A percentile compares a stretch with the other conserved stretches of the same genome.
phyloP scores from a whole-genome alignment of 2,113 vertebrate genomes.

The Gavialis gangeticus region DNA sequence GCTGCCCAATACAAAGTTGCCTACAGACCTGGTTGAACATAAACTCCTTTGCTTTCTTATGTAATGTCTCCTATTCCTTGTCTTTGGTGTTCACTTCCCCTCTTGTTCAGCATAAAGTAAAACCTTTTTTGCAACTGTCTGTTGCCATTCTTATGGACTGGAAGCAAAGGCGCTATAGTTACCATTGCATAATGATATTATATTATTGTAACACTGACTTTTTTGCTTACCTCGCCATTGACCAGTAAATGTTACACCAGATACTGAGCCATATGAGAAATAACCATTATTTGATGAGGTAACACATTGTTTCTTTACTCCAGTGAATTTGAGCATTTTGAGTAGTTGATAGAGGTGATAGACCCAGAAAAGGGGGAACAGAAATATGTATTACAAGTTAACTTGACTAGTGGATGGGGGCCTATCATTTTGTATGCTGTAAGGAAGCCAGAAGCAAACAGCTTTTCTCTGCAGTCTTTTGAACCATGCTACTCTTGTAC shows the following conservation, averaged over 20 bases:
- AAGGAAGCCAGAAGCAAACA: neutral
- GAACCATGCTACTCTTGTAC: rapidly evolving
- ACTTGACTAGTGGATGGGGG: neutral
- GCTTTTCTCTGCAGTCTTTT: neutral
- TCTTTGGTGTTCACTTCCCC: neutral
- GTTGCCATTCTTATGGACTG: neutral
- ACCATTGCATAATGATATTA: neutral
- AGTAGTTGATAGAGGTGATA: neutral
- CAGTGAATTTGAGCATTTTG: rapidly evolving
- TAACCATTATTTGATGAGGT: neutral
- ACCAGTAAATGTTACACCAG: neutral
- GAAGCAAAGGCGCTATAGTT: neutral
- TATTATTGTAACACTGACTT: neutral
- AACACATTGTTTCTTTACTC: neutral
- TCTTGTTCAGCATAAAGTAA: neutral
- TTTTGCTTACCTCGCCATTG: neutral
- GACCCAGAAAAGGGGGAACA: neutral
- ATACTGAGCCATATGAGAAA: neutral
- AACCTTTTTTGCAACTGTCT: neutral
- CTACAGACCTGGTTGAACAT: neutral
- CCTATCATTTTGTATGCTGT: neutral
- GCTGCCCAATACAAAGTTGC: neutral
- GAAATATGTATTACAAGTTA: neutral
- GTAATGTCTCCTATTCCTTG: neutral
- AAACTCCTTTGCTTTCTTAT: neutral